These are phyloP conservation scores for Virgularia gustaviana DNA, from an alignment of 92 coral and sea anemone species.

Conservation along the genomic window DNA sequence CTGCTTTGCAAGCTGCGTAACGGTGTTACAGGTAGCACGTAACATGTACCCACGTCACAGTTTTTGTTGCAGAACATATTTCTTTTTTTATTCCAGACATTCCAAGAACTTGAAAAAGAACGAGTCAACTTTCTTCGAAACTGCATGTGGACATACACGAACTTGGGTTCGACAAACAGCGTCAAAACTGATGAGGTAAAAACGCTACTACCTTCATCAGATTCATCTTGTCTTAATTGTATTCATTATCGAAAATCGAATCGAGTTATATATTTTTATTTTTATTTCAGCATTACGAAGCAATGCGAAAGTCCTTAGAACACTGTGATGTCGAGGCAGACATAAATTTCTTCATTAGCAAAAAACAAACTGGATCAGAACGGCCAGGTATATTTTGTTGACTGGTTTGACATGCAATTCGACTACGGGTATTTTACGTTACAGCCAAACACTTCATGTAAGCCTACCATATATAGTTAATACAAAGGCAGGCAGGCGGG, in stretches of 20 bases:
- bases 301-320: constrained; percentile 66
- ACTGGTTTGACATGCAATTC: too few species aligned
- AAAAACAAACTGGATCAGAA: constrained; percentile 85
- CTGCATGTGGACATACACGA: constrained; percentile 86
- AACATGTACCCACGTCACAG: too few species aligned
- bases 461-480: too few species aligned
- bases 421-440: background rate
- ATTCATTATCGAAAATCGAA: background rate
- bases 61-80: too few species aligned
- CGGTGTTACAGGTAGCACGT: too few species aligned
- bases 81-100: constrained; percentile 65
- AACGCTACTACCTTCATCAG: background rate
- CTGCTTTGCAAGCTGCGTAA: too few species aligned
- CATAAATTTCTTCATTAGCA: constrained; percentile 75
- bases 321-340: constrained; percentile 77
- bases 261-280: background rate
- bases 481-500: too few species aligned
- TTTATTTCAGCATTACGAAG: constrained; percentile 63
- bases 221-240: background rate
- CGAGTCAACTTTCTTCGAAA: constrained; percentile 85
- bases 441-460: background rate
- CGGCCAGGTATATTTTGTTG: constrained; percentile 65
- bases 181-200: constrained; percentile 91
- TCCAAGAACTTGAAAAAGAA: constrained; percentile 82
- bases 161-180: constrained; percentile 71